phyloP scores from a whole-genome alignment of 2,113 vertebrate species.

The Rostratula benghalensis region DNA sequence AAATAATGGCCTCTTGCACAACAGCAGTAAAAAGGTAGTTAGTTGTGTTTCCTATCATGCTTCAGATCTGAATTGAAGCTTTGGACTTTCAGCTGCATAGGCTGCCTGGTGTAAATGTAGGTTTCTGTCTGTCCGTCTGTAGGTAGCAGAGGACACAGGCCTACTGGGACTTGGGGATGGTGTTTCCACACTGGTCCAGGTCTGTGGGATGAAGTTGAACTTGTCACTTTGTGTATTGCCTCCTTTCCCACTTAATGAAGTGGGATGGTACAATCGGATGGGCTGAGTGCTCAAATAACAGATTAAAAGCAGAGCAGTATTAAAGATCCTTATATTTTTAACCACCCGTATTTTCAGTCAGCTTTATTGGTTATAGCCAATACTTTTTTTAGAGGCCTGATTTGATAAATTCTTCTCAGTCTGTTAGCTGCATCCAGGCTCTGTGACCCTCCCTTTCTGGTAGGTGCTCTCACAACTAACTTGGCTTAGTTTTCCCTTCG shows the following conservation, averaged over 20 bases:
- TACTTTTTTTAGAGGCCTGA: neutral
- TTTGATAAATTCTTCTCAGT: neutral
- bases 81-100: neutral
- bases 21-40: slow-evolving; percentile 11
- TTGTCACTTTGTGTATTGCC: neutral
- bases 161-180: neutral
- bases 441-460: neutral
- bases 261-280: neutral
- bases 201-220: neutral
- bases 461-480: neutral
- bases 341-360: neutral
- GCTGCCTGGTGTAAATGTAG: neutral
- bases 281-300: neutral
- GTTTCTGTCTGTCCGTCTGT: neutral
- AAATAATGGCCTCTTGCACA: slow-evolving; percentile 40
- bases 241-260: neutral
- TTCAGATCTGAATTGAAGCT: neutral
- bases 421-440: neutral
- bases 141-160: neutral
- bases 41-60: neutral
- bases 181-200: neutral
- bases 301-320: neutral
- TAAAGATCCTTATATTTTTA: neutral
- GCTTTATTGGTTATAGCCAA: neutral
- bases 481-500: neutral